Evolutionary conservation across 2,113 vertebrate species (phyloP).

Genomic region (Salminus brasiliensis): DNA sequence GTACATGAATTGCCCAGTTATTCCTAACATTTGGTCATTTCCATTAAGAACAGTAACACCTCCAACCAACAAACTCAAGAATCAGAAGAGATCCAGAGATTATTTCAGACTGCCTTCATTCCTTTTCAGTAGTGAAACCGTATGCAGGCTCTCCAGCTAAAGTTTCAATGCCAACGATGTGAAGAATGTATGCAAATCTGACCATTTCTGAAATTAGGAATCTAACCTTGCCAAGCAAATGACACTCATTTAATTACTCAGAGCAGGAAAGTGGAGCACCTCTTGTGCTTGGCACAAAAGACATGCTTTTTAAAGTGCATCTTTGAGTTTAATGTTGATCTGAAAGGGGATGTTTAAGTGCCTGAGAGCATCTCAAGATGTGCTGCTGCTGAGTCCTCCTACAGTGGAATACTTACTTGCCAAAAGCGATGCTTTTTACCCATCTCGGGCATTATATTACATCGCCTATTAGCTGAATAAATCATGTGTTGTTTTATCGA

Average conservation of each 20-base stretch:
- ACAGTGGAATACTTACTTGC: not conserved
- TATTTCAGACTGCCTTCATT: not conserved
- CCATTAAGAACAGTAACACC: too few species aligned
- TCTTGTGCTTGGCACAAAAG: constrained; percentile 28
- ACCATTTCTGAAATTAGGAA: constrained; percentile 42
- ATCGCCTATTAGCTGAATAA: constrained; percentile 1
- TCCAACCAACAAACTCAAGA: too few species aligned
- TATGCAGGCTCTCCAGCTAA: not conserved
- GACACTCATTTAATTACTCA: constrained; percentile 40
- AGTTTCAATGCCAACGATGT: constrained; percentile 43
- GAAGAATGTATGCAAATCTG: constrained; percentile 38
- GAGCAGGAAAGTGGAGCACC: not conserved
- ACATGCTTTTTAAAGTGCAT: constrained; percentile 12
- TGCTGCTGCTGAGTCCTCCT: not conserved
- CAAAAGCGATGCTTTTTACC: not conserved
- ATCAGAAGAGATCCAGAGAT: not conserved
- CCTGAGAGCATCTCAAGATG: constrained; percentile 19
- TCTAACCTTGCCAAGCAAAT: constrained; percentile 38
- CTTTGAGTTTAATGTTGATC: constrained; percentile 33
- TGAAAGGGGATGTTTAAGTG: constrained; percentile 17
- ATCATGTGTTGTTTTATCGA: not conserved
- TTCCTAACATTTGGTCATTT: too few species aligned
- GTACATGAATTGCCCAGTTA: too few species aligned
- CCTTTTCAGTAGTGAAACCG: not conserved
- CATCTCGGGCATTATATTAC: constrained; percentile 5